A percentile compares a stretch with the other conserved stretches of the same genome.
Conservation (phyloP, 2,888 invertebrate genomes). For the Odiellus spinosus region DNA sequence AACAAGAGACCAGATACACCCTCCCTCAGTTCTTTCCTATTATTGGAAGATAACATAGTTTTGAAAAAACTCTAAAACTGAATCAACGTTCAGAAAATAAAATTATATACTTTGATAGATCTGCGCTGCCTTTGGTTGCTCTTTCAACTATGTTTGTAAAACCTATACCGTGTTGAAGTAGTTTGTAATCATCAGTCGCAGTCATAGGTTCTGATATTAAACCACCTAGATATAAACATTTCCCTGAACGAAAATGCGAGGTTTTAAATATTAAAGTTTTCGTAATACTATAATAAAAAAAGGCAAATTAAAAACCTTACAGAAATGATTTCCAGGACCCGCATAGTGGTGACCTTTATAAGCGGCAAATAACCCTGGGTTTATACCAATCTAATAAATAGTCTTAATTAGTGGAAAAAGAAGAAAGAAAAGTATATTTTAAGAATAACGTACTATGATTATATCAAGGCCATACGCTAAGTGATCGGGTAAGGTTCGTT, state of each 20-base stretch:
- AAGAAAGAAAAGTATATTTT: neutral
- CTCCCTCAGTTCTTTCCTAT: conserved; percentile 34
- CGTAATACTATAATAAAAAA: neutral
- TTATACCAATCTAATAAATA: conserved; percentile 72
- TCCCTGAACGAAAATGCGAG: conserved; percentile 42
- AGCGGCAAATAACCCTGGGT: conserved; percentile 91
- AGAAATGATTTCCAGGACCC: conserved; percentile 97
- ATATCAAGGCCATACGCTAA: conserved; percentile 85
- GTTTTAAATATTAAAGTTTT: too few relatives aligned
- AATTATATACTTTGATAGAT: conserved; percentile 64
- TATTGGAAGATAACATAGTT: neutral
- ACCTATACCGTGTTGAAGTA: conserved; percentile 84
- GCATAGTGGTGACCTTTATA: conserved; percentile 98
- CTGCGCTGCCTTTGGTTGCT: conserved; percentile 89
- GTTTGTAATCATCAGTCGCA: conserved; percentile 86
- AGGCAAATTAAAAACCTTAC: conserved; percentile 38
- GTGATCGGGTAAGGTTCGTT: conserved; percentile 86
- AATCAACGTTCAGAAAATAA: neutral
- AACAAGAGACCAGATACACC: conserved; percentile 68
- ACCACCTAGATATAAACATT: conserved; percentile 85
- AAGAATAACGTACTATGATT: conserved; percentile 70
- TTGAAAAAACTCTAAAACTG: conserved; percentile 7
- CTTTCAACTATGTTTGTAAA: conserved; percentile 96
- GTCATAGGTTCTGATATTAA: conserved; percentile 88
- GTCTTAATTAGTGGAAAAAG: neutral